Evolutionary conservation across 2,797 vertebrate species (phyloP).

Genomic region (Enteromius treurensis): DNA sequence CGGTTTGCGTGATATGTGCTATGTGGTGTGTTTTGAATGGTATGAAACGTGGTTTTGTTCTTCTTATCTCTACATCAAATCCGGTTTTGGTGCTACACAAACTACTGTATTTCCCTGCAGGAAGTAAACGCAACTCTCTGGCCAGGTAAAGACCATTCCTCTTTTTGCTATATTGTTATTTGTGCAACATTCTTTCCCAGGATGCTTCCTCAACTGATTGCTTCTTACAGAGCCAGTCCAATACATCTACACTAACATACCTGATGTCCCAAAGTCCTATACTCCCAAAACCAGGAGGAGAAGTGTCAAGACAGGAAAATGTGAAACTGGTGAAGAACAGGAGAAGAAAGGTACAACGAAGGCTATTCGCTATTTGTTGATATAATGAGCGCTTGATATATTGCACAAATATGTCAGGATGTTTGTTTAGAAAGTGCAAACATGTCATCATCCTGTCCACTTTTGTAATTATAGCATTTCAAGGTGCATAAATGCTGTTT

Average conservation of each 20-base stretch:
- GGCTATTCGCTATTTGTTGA: background rate
- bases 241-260: slow-evolving; percentile 79
- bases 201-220: slow-evolving; percentile 32
- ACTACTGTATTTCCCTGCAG: slow-evolving; percentile 78
- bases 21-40: background rate
- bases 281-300: slow-evolving; percentile 73
- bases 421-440: slow-evolving; percentile 35
- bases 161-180: slow-evolving; percentile 5
- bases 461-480: slow-evolving; percentile 45
- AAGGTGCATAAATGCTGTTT: slow-evolving; percentile 49
- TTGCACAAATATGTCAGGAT: slow-evolving; percentile 8
- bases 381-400: background rate
- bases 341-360: slow-evolving; percentile 83
- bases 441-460: slow-evolving; percentile 20
- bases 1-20: slow-evolving; percentile 27
- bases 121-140: slow-evolving; percentile 81
- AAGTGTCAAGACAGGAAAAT: slow-evolving; percentile 55
- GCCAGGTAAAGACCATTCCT: slow-evolving; percentile 79
- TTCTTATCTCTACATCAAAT: slow-evolving; percentile 43
- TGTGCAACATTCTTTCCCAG: background rate
- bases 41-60: slow-evolving; percentile 30
- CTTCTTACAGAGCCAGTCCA: slow-evolving; percentile 78
- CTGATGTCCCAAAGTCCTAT: slow-evolving; percentile 79
- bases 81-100: slow-evolving; percentile 61
- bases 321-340: slow-evolving; percentile 72